Conservation (phyloP, 2,888 invertebrate species). For the Drosophila hawaiiensis region DNA sequence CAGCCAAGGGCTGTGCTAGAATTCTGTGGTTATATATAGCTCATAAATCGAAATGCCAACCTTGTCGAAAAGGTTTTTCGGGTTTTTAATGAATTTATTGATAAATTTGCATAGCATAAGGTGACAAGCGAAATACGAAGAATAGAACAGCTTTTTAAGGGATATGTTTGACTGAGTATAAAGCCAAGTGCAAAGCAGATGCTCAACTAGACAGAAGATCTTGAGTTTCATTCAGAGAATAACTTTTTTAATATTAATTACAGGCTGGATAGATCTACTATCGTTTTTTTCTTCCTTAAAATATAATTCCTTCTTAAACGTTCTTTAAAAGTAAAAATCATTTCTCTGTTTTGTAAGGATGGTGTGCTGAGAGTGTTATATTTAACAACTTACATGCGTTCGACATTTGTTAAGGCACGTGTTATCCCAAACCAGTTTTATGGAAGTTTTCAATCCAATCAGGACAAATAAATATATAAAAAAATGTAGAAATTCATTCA, state of each 20-base stretch:
- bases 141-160: background rate
- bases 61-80: background rate
- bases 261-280: background rate
- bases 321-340: background rate
- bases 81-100: background rate
- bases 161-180: background rate
- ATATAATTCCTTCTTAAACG: background rate
- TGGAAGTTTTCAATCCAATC: background rate
- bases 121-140: background rate
- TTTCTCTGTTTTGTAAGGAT: background rate
- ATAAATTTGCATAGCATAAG: background rate
- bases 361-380: background rate
- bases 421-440: background rate
- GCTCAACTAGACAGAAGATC: background rate
- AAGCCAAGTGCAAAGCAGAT: background rate
- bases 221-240: background rate
- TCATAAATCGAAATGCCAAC: background rate
- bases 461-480: background rate
- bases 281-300: background rate
- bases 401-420: background rate
- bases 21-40: background rate
- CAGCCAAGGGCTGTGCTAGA: background rate
- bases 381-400: background rate
- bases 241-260: background rate
- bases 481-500: background rate